Evolutionary conservation across 2,113 vertebrate species (phyloP).

Genomic region (Petroica traversi): DNA sequence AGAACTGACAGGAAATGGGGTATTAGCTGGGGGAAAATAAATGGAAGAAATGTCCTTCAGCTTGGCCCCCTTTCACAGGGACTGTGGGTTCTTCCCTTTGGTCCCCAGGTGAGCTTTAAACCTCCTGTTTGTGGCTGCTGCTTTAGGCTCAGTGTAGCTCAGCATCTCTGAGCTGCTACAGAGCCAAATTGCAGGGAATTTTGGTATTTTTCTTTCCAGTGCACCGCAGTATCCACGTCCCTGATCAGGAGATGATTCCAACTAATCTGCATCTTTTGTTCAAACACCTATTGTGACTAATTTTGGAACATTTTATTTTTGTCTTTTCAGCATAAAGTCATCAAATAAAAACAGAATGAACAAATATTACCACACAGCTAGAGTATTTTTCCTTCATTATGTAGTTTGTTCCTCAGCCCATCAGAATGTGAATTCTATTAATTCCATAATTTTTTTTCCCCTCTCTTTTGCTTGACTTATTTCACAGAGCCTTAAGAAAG

Average conservation of each 20-base stretch:
- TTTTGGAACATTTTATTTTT: not conserved
- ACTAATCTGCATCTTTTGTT: not conserved
- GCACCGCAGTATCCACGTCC: not conserved
- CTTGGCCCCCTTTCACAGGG: not conserved
- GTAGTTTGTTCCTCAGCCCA: not conserved
- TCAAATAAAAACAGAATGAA: not conserved
- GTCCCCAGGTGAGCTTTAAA: not conserved
- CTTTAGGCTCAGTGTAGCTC: not conserved
- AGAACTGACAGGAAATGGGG: not conserved
- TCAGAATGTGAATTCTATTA: not conserved
- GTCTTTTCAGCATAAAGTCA: not conserved
- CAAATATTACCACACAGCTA: not conserved
- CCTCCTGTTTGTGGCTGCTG: not conserved
- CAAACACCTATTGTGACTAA: not conserved
- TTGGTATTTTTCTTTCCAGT: not conserved
- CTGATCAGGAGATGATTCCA: not conserved
- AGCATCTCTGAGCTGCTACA: not conserved
- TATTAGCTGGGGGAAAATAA: not conserved
- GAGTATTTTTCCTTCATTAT: not conserved
- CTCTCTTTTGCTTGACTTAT: not conserved
- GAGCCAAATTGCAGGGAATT: not conserved
- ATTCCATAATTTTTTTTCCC: not conserved
- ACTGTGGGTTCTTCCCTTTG: not conserved
- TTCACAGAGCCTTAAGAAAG: not conserved
- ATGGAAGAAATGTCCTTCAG: not conserved